These are phyloP conservation scores for Luehdorfia chinensis DNA, from an alignment of 1,140 invertebrate species.

Conservation along the genomic window DNA sequence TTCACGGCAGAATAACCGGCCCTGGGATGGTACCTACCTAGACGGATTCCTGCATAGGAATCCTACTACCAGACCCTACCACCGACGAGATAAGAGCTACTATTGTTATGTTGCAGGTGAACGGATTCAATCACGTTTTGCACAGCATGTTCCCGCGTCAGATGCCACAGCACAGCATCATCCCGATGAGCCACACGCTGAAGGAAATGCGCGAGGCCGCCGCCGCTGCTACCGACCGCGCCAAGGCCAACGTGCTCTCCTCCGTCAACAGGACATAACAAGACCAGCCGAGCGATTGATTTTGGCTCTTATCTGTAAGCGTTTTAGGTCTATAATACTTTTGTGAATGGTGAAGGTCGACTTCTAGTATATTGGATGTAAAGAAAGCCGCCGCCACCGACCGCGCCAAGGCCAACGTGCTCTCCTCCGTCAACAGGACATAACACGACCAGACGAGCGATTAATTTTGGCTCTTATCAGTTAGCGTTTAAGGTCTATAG, in stretches of 20 bases:
- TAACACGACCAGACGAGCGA: slow-evolving; percentile 34
- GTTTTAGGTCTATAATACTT: too few relatives aligned
- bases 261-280: slow-evolving; percentile 64
- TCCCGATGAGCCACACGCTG: slow-evolving; percentile 76
- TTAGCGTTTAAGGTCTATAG: too few relatives aligned
- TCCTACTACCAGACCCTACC: too few relatives aligned
- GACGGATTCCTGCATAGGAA: too few relatives aligned
- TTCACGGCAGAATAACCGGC: too few relatives aligned
- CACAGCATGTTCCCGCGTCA: slow-evolving; percentile 81
- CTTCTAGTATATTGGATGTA: too few relatives aligned
- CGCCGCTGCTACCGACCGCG: slow-evolving; percentile 86
- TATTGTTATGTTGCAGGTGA: slow-evolving; percentile 76
- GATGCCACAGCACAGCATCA: slow-evolving; percentile 45
- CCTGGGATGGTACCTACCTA: too few relatives aligned
- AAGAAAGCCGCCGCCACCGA: slow-evolving; percentile 87
- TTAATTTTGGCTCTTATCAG: background rate
- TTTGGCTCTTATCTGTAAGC: background rate
- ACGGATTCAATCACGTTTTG: slow-evolving; percentile 90
- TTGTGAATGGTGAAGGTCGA: too few relatives aligned
- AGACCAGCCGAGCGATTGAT: slow-evolving; percentile 16
- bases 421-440: slow-evolving; percentile 63
- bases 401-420: slow-evolving; percentile 82
- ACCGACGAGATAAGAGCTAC: too few relatives aligned
- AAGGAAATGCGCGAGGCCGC: slow-evolving; percentile 84
- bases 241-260: slow-evolving; percentile 80